Evolutionary conservation across 2,797 vertebrate species (phyloP).

Genomic region (Menidia menidia): DNA sequence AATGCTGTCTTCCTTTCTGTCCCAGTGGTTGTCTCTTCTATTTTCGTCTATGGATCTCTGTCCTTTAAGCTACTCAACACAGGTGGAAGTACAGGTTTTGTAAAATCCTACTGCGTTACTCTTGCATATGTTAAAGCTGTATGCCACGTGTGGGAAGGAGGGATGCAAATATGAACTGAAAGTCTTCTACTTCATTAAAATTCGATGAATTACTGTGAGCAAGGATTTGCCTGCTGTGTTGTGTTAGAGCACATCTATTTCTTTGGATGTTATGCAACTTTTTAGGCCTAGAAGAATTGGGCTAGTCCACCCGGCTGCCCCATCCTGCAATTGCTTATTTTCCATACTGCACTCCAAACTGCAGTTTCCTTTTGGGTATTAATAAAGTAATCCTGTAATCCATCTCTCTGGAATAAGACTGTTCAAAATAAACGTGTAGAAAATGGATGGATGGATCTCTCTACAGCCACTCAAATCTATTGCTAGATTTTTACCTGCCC

Average conservation of each 20-base stretch:
- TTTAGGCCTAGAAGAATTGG: constrained; percentile 34
- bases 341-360: constrained; percentile 6
- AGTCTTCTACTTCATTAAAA: constrained; percentile 48
- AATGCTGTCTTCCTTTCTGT: no score
- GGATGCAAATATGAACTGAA: constrained; percentile 27
- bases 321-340: constrained; percentile 14
- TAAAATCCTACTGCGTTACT: constrained; percentile 6
- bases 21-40: not conserved
- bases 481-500: constrained; percentile 15
- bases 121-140: constrained; percentile 31
- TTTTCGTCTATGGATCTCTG: not conserved
- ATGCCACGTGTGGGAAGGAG: constrained; percentile 38
- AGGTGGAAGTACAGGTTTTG: constrained; percentile 13
- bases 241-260: constrained; percentile 45
- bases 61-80: constrained; percentile 10
- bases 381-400: constrained; percentile 8
- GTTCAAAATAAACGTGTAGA: no score
- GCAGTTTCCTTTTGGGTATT: constrained; percentile 27
- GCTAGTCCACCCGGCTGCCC: constrained; percentile 10
- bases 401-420: not conserved
- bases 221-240: constrained; percentile 47
- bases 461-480: no score
- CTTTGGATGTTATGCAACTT: constrained; percentile 48
- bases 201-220: constrained; percentile 35
- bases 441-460: not conserved